phyloP scores from a whole-genome alignment of 2,113 vertebrate species.

The Tachuris rubrigastra region DNA sequence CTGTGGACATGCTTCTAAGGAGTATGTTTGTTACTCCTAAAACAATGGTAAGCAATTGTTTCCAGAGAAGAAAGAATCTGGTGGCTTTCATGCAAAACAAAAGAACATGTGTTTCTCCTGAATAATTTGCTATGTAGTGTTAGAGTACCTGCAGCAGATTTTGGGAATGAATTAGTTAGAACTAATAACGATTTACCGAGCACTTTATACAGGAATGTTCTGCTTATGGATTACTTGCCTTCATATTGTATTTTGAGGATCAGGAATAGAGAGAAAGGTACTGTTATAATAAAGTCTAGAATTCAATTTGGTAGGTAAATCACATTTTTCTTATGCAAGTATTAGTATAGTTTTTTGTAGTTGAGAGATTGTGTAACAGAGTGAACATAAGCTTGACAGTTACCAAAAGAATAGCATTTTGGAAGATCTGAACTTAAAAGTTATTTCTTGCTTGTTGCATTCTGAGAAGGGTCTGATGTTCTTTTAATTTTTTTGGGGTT shows the following conservation, averaged over 20 bases:
- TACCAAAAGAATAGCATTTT: background rate
- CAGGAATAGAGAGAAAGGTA: background rate
- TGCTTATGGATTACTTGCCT: background rate
- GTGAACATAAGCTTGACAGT: background rate
- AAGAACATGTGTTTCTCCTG: background rate
- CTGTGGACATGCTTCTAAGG: conserved; percentile 96
- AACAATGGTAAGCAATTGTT: conserved; percentile 84
- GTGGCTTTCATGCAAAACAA: background rate
- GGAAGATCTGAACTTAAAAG: background rate
- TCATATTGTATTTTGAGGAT: background rate
- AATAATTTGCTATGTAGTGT: background rate
- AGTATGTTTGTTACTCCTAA: conserved; percentile 93
- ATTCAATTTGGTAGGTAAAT: background rate
- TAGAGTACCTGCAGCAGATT: background rate
- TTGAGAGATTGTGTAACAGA: background rate
- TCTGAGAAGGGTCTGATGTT: background rate
- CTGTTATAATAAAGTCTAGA: background rate
- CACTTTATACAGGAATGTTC: background rate
- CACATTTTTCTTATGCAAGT: background rate
- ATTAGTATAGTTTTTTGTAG: background rate
- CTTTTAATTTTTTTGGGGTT: background rate
- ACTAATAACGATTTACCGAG: background rate
- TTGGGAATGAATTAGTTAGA: background rate
- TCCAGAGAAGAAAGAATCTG: background rate
- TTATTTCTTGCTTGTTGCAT: background rate